phyloP scores from a whole-genome alignment of 35 echinoderm and acorn worm species.

The Eucidaris tribuloides region DNA sequence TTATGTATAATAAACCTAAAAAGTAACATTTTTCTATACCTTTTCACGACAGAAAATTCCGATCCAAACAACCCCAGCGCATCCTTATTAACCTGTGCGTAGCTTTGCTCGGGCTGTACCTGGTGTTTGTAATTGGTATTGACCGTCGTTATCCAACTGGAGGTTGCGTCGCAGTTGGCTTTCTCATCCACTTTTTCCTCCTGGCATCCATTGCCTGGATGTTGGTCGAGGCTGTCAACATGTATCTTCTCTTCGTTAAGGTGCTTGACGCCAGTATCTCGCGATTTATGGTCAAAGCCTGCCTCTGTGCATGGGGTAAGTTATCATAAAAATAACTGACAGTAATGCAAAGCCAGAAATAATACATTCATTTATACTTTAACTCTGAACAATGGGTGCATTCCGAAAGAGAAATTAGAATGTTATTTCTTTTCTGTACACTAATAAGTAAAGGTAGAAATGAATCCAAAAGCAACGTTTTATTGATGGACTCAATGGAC shows the following conservation, averaged over 20 bases:
- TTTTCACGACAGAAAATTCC: not conserved
- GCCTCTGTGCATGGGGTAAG: constrained; percentile 88
- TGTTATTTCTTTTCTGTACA: too few species aligned
- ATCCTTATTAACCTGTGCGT: constrained; percentile 68
- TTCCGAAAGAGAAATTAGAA: too few species aligned
- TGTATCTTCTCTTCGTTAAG: constrained; percentile 83
- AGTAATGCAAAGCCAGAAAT: too few species aligned
- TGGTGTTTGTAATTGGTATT: constrained; percentile 72
- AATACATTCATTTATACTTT: too few species aligned
- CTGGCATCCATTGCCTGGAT: constrained; percentile 85
- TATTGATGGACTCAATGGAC: not conserved
- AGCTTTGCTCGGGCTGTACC: constrained; percentile 65
- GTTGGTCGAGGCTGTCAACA: constrained; percentile 85
- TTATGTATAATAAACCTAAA: too few species aligned
- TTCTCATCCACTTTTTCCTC: constrained; percentile 75
- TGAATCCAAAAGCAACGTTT: too few species aligned
- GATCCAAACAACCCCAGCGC: constrained; percentile 5
- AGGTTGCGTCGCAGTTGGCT: constrained; percentile 48
- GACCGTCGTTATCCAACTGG: constrained; percentile 7
- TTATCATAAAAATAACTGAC: too few species aligned
- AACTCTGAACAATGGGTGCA: too few species aligned
- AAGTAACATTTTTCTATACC: too few species aligned
- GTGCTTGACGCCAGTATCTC: constrained; percentile 66
- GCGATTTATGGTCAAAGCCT: constrained; percentile 77
- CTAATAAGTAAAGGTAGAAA: too few species aligned